These are phyloP conservation scores for Stegodyphus mimosarum DNA, from an alignment of 1,140 invertebrate genomes.

Conservation along the genomic window DNA sequence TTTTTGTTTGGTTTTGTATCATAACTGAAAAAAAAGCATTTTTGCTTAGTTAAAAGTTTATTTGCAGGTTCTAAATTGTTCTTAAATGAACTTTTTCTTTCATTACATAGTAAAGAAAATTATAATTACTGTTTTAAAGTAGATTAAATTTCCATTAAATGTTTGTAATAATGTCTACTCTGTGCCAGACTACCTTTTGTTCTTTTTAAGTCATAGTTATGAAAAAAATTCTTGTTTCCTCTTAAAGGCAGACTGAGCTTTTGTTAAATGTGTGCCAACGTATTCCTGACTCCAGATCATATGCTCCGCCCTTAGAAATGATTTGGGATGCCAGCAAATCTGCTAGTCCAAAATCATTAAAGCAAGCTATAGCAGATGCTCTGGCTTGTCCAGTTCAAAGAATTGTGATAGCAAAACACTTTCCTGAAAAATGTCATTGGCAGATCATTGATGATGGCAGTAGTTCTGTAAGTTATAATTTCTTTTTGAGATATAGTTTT, in stretches of 20 bases:
- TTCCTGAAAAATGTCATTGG: conserved; percentile 56
- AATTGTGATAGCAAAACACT: conserved; percentile 47
- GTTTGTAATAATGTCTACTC: not conserved
- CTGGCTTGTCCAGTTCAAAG: conserved; percentile 13
- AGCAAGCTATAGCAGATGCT: conserved; percentile 35
- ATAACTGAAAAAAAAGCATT: too few species aligned
- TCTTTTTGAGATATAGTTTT: not conserved
- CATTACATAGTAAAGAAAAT: too few species aligned
- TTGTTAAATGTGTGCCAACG: conserved; percentile 46
- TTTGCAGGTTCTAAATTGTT: too few species aligned
- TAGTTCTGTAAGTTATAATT: conserved; percentile 26
- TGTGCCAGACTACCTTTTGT: not conserved
- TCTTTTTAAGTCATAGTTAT: not conserved
- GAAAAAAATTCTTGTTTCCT: conserved; percentile 6
- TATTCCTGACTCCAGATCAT: conserved; percentile 30
- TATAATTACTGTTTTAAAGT: too few species aligned
- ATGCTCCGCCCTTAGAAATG: conserved; percentile 39
- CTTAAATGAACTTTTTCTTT: too few species aligned
- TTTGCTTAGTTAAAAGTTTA: too few species aligned
- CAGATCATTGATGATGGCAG: conserved; percentile 49
- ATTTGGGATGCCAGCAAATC: conserved; percentile 52
- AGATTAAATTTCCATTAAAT: not conserved
- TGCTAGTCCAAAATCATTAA: conserved; percentile 29
- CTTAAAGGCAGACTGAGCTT: conserved; percentile 44
- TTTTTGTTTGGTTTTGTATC: too few species aligned